Evolutionary conservation across 2,888 invertebrate genomes (phyloP).

Genomic region (Synergus umbraculus): DNA sequence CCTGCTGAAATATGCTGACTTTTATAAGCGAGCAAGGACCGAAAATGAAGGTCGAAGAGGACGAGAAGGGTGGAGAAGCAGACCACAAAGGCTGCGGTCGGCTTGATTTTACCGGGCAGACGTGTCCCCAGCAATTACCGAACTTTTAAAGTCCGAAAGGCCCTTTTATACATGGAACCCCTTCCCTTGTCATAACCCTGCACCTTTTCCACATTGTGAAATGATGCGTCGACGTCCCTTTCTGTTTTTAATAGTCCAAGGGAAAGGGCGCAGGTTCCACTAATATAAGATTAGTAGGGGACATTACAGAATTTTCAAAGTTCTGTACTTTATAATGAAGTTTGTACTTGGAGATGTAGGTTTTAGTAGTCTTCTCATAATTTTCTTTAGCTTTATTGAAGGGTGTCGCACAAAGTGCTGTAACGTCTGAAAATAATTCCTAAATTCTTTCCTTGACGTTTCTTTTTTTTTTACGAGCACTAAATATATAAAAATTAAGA

Average conservation of each 20-base stretch:
- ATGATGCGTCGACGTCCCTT: conserved; percentile 29
- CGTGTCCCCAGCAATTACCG: conserved; percentile 76
- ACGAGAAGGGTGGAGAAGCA: conserved; percentile 59
- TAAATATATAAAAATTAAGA: too few relatives aligned
- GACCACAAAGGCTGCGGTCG: conserved; percentile 76
- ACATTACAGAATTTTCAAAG: not conserved
- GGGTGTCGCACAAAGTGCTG: too few relatives aligned
- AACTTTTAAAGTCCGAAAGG: conserved; percentile 74
- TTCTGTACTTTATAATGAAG: not conserved
- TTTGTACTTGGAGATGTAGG: not conserved
- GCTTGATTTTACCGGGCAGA: conserved; percentile 75
- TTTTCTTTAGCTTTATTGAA: not conserved
- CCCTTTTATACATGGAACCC: conserved; percentile 56
- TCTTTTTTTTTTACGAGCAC: too few relatives aligned
- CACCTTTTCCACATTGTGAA: conserved; percentile 22
- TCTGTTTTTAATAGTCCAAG: not conserved
- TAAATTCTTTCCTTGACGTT: too few relatives aligned
- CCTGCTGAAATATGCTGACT: conserved; percentile 75
- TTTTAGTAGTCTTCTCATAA: not conserved
- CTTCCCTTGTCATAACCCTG: conserved; percentile 14
- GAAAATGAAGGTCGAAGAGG: conserved; percentile 49
- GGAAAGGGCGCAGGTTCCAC: not conserved
- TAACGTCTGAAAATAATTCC: too few relatives aligned
- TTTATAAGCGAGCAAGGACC: conserved; percentile 67
- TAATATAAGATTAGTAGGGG: not conserved